phyloP scores from a whole-genome alignment of 2,113 vertebrate species.

The Gadus chalcogrammus region DNA sequence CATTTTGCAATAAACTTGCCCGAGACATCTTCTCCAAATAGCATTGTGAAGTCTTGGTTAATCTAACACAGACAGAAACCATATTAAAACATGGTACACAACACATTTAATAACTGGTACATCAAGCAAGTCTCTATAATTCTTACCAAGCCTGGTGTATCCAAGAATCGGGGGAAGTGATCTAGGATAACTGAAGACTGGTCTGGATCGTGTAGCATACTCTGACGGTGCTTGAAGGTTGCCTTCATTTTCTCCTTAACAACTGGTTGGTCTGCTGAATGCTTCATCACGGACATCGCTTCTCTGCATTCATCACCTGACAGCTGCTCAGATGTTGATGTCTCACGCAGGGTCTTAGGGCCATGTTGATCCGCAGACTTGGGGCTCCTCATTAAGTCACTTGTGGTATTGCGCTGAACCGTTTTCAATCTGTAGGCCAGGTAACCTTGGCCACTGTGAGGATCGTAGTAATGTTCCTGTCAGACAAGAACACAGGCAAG shows the following conservation, averaged over 20 bases:
- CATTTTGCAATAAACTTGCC: constrained; percentile 21
- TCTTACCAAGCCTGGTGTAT: no score
- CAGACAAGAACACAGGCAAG: no score
- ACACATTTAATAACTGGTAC: no score
- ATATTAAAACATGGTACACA: no score
- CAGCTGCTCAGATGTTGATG: constrained; percentile 18
- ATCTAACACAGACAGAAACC: constrained; percentile 16
- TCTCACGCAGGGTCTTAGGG: constrained; percentile 13
- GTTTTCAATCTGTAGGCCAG: no score
- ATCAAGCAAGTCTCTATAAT: no score
- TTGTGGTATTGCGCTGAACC: no score
- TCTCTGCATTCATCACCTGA: constrained; percentile 8
- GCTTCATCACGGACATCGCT: constrained; percentile 1
- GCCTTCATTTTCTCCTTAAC: constrained; percentile 36
- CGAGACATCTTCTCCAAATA: constrained; percentile 34
- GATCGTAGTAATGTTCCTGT: no score
- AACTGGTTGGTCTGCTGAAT: constrained; percentile 13
- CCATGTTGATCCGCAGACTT: constrained; percentile 19
- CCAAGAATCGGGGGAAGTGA: no score
- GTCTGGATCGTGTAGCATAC: constrained; percentile 26
- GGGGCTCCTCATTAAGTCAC: constrained; percentile 5
- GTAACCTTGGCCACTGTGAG: no score
- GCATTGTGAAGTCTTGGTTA: constrained; percentile 32
- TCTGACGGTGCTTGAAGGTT: constrained; percentile 30
- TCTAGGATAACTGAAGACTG: constrained; percentile 24